phyloP scores from a whole-genome alignment of 92 coral and sea anemone genomes.

The Anthopleura xanthogrammica region DNA sequence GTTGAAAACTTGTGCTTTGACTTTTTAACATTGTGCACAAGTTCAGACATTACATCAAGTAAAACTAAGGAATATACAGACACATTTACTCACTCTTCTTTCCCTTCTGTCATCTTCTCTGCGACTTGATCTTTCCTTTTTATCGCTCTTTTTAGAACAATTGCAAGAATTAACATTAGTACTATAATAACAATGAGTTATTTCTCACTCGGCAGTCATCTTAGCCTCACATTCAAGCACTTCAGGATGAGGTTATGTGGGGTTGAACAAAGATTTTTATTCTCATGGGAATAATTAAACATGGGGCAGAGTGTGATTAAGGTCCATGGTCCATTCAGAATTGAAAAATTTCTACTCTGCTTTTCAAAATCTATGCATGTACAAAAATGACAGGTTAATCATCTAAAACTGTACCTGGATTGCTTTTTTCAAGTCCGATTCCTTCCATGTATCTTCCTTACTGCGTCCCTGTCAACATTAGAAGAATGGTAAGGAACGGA shows the following conservation, averaged over 20 bases:
- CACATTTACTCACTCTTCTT: slow-evolving; percentile 42
- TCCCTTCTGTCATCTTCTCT: slow-evolving; percentile 78
- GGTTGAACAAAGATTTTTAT: too few relatives aligned
- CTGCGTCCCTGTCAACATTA: slow-evolving; percentile 66
- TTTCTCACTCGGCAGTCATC: too few relatives aligned
- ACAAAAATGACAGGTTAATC: too few relatives aligned
- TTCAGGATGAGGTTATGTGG: too few relatives aligned
- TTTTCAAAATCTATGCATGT: too few relatives aligned
- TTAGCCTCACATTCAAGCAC: too few relatives aligned
- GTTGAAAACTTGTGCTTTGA: too few relatives aligned
- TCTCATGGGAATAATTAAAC: too few relatives aligned
- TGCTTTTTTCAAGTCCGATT: slow-evolving; percentile 84
- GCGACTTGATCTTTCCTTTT: slow-evolving; percentile 62
- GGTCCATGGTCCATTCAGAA: too few relatives aligned
- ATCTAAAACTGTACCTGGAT: slow-evolving; percentile 64
- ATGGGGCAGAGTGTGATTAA: too few relatives aligned
- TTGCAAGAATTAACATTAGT: background rate
- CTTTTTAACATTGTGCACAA: too few relatives aligned
- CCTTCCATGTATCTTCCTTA: slow-evolving; percentile 98
- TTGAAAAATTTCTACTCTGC: too few relatives aligned
- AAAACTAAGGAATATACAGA: background rate
- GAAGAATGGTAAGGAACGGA: background rate
- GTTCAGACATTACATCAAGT: background rate
- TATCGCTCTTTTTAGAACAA: slow-evolving; percentile 57
- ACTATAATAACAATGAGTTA: background rate